Conservation (phyloP, 1,140 invertebrate species). For the Ridgeia piscesae region DNA sequence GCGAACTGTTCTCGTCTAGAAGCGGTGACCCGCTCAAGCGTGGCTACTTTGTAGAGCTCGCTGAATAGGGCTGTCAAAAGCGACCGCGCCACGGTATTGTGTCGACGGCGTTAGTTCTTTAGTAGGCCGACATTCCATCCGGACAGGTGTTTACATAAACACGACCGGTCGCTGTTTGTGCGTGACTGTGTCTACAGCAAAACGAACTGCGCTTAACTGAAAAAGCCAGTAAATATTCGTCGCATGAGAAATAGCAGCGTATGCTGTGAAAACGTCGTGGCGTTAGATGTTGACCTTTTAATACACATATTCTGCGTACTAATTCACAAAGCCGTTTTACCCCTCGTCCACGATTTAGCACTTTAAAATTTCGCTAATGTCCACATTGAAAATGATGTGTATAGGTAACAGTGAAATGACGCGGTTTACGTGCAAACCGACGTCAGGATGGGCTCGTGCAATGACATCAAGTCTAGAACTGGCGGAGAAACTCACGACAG, state of each 20-base stretch:
- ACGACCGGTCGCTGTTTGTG: neutral
- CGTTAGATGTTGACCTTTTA: no score
- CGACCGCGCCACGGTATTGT: neutral
- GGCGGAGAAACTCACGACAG: no score
- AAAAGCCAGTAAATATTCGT: neutral
- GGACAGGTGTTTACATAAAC: neutral
- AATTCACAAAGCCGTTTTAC: no score
- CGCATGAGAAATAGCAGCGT: neutral
- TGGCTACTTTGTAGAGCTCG: neutral
- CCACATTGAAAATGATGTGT: no score
- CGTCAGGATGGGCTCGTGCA: no score
- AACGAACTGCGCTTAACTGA: neutral
- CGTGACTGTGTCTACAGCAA: neutral
- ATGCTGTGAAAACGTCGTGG: neutral
- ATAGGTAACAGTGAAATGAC: no score
- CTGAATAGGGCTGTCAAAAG: neutral
- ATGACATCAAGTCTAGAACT: no score
- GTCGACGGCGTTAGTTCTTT: neutral
- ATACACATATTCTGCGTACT: no score
- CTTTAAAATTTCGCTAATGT: no score
- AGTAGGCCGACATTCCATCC: neutral
- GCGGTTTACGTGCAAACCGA: no score
- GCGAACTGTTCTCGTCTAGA: neutral
- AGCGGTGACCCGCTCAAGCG: neutral
- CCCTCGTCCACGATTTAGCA: no score